phyloP scores from a whole-genome alignment of 2,113 vertebrate species.

The Odocoileus hemionus region DNA sequence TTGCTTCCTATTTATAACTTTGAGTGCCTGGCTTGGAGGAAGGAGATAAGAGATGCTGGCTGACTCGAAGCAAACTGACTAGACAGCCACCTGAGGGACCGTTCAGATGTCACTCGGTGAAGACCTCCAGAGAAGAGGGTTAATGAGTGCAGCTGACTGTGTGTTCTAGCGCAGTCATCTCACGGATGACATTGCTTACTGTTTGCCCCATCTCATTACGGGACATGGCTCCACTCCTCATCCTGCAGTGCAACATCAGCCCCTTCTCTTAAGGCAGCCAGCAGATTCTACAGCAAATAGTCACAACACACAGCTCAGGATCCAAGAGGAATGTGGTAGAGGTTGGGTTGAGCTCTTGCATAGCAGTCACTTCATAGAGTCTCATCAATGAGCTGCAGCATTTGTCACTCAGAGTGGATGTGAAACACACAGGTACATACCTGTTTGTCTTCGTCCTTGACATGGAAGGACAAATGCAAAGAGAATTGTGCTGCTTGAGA shows the following conservation, averaged over 20 bases:
- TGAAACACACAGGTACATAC: neutral
- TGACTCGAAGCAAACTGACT: neutral
- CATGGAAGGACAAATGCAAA: neutral
- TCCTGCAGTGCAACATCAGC: neutral
- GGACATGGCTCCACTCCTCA: neutral
- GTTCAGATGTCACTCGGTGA: neutral
- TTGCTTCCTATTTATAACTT: neutral
- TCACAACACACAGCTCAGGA: neutral
- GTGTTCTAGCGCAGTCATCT: neutral
- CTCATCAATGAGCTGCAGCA: neutral
- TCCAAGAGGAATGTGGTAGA: rapidly evolving
- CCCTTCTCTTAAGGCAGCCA: neutral
- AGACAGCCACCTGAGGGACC: neutral
- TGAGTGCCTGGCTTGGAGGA: neutral
- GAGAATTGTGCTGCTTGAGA: neutral
- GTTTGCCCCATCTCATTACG: neutral
- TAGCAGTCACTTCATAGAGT: rapidly evolving
- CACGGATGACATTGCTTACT: rapidly evolving
- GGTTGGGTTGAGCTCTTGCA: neutral
- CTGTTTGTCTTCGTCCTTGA: neutral
- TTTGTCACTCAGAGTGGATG: neutral
- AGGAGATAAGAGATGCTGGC: neutral
- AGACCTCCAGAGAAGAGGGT: neutral
- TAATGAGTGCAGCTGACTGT: no score
- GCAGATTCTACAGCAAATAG: neutral